phyloP scores from a whole-genome alignment of 2,797 vertebrate species.

The Apodemus agrarius region DNA sequence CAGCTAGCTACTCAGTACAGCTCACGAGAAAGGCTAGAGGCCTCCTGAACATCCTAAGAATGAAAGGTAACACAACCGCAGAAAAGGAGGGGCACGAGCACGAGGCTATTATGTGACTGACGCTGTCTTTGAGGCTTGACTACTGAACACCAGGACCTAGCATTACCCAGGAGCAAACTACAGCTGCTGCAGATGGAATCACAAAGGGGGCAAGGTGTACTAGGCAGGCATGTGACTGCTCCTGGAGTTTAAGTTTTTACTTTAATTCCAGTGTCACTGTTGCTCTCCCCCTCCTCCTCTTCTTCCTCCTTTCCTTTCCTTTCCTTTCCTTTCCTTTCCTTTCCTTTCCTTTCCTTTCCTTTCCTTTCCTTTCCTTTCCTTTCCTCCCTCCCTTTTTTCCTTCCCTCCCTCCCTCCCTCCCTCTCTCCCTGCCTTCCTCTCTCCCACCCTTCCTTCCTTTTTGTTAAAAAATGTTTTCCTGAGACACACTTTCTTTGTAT shows the following conservation, averaged over 20 bases:
- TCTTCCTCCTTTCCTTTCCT: too few species aligned
- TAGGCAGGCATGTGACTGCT: not conserved
- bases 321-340: too few species aligned
- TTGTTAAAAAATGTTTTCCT: not conserved
- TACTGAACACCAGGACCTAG: not conserved
- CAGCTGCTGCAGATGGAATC: not conserved
- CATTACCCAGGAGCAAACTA: not conserved
- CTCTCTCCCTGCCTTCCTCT: too few species aligned
- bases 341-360: too few species aligned
- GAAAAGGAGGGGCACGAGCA: not conserved
- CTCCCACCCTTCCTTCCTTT: not conserved
- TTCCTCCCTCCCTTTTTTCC: too few species aligned
- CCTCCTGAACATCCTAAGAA: not conserved
- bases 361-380: too few species aligned
- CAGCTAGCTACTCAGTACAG: not conserved
- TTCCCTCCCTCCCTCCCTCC: too few species aligned
- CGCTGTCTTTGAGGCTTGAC: not conserved
- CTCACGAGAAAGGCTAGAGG: not conserved
- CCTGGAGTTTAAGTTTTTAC: constrained; percentile 1
- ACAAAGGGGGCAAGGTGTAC: not conserved
- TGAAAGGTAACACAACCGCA: constrained; percentile 8
- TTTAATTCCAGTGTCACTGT: not conserved
- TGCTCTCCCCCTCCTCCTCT: not conserved
- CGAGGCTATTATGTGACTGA: not conserved
- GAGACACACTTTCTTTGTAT: not conserved